Conservation (phyloP, 2,113 vertebrate species). For the Sinocyclocheilus anophthalmus region DNA sequence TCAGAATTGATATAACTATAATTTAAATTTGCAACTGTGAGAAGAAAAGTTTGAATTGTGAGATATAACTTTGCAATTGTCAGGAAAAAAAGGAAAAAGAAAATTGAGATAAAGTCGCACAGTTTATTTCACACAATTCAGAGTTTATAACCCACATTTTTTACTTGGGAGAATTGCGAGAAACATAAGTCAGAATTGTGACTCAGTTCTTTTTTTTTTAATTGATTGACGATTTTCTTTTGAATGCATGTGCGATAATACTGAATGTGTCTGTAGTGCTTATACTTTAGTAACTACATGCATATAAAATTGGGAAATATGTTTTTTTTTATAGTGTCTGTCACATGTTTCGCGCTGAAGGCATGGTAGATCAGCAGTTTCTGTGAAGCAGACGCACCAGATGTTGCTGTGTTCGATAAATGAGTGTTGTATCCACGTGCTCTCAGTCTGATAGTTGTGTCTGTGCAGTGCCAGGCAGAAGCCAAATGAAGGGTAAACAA, state of each 20-base stretch:
- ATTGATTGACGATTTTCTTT: neutral
- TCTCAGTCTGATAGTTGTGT: neutral
- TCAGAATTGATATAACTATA: too few species aligned
- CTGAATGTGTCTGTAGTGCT: neutral
- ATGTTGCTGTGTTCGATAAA: neutral
- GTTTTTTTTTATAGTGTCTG: neutral
- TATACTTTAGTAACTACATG: neutral
- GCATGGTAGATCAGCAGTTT: neutral
- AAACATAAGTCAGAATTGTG: too few species aligned
- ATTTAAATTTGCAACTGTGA: too few species aligned
- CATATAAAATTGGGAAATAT: neutral
- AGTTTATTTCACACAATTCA: too few species aligned
- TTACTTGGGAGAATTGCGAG: too few species aligned
- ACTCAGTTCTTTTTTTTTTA: too few species aligned
- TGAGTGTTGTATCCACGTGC: neutral
- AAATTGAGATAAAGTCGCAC: too few species aligned
- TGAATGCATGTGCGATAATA: neutral
- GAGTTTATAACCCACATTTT: too few species aligned
- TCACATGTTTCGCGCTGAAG: neutral
- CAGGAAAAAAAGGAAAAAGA: too few species aligned
- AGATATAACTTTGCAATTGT: too few species aligned
- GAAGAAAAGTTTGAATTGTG: too few species aligned
- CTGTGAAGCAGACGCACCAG: neutral
- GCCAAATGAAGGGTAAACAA: neutral
- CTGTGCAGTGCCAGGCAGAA: neutral